phyloP scores from a whole-genome alignment of 2,888 invertebrate genomes.

The Oscheius sp. region DNA sequence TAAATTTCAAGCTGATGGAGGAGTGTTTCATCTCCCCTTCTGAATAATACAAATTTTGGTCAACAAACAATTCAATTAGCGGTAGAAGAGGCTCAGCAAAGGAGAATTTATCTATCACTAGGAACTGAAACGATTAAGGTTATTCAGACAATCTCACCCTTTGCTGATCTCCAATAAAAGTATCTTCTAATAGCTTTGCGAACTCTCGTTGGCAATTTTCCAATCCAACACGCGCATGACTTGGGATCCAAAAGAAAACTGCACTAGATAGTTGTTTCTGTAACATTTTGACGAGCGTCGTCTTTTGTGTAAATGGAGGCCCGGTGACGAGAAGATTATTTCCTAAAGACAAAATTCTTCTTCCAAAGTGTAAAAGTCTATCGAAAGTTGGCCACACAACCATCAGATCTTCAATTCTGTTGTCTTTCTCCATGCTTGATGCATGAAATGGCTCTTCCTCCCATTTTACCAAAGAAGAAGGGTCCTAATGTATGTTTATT shows the following conservation, averaged over 20 bases:
- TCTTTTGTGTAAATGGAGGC: constrained; percentile 54
- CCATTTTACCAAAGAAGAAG: constrained; percentile 36
- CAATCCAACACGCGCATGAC: constrained; percentile 50
- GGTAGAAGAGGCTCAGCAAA: constrained; percentile 55
- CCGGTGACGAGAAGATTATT: constrained; percentile 57
- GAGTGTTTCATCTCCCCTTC: constrained; percentile 43
- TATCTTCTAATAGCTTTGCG: constrained; percentile 34
- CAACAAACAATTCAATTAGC: constrained; percentile 59
- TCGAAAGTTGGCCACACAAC: constrained; percentile 55
- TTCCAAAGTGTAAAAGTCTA: constrained; percentile 52
- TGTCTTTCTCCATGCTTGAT: constrained; percentile 51
- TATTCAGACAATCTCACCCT: no score
- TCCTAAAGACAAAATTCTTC: constrained; percentile 40
- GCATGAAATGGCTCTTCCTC: constrained; percentile 50
- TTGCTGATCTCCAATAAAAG: neutral
- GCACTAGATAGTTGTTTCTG: neutral
- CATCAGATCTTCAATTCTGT: constrained; percentile 46
- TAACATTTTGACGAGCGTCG: constrained; percentile 44
- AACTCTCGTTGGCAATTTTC: constrained; percentile 53
- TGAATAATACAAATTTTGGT: constrained; percentile 47
- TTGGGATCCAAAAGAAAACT: constrained; percentile 43
- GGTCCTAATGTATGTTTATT: neutral
- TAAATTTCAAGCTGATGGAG: constrained; percentile 46
- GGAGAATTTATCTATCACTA: constrained; percentile 51
- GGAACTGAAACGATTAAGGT: constrained; percentile 41